phyloP scores from a whole-genome alignment of 2,113 vertebrate species.

The Oncorhynchus mykiss region DNA sequence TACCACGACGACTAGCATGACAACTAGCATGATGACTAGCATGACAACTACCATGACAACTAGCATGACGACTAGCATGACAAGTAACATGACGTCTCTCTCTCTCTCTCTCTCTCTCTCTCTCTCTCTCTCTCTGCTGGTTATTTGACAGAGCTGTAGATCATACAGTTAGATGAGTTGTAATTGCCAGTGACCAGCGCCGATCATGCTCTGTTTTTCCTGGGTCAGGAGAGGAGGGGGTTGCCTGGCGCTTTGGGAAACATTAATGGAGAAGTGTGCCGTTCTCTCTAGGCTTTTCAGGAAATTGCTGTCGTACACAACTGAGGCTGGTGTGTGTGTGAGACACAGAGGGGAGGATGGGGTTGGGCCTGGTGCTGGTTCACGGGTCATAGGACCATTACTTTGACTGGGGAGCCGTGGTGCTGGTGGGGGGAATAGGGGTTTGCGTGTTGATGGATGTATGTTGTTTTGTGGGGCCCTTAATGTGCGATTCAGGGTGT shows the following conservation, averaged over 20 bases:
- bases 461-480: not conserved
- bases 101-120: no score
- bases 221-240: not conserved
- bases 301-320: conserved; percentile 86
- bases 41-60: no score
- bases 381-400: conserved; percentile 32
- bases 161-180: conserved; percentile 54
- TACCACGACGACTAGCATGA: no score
- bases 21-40: no score
- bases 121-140: conserved; percentile 10
- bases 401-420: not conserved
- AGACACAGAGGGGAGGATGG: conserved; percentile 63
- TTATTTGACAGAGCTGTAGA: conserved; percentile 57
- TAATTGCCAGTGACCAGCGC: conserved; percentile 59
- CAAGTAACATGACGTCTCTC: no score
- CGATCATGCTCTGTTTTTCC: conserved; percentile 29
- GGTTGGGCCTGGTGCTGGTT: conserved; percentile 65
- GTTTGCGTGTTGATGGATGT: conserved; percentile 40
- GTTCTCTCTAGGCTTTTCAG: conserved; percentile 83
- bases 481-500: conserved; percentile 13
- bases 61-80: no score
- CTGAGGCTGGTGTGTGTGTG: conserved; percentile 66
- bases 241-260: conserved; percentile 32
- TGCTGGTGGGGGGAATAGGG: not conserved
- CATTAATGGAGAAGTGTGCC: conserved; percentile 81